Evolutionary conservation across 2,113 vertebrate genomes (phyloP).

Genomic region (Grantiella picta): DNA sequence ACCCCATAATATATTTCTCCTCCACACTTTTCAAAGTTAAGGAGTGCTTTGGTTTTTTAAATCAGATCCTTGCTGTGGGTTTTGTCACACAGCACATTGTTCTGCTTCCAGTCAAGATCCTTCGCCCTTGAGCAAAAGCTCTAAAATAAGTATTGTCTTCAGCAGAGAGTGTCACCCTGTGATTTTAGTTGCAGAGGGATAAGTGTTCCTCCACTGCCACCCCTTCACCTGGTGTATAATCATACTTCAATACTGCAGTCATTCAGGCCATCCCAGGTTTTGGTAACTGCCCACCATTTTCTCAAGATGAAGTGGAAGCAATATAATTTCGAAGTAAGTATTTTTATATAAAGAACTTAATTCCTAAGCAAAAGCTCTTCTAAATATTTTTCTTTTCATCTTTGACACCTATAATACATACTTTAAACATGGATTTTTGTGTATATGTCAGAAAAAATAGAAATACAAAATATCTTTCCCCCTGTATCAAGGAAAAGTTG

Average conservation of each 20-base stretch:
- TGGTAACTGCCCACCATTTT: not conserved
- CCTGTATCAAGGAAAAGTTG: not conserved
- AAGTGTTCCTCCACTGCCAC: not conserved
- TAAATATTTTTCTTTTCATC: not conserved
- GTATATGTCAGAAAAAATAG: not conserved
- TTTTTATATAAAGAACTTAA: not conserved
- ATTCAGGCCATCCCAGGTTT: not conserved
- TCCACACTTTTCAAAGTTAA: not conserved
- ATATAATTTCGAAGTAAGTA: not conserved
- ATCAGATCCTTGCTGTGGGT: not conserved
- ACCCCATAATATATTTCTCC: not conserved
- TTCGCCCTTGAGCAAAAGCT: not conserved
- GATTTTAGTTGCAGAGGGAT: not conserved
- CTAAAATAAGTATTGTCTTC: not conserved
- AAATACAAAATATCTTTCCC: not conserved
- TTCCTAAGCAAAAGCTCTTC: not conserved
- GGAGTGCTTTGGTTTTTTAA: not conserved
- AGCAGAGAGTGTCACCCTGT: not conserved
- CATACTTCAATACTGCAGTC: not conserved
- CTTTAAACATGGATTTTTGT: not conserved
- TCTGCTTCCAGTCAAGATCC: not conserved
- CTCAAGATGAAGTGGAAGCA: not conserved
- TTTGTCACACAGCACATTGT: not conserved
- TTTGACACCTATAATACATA: not conserved
- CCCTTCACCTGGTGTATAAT: not conserved